phyloP scores from a whole-genome alignment of 2,888 invertebrate species.

The Hypercompe scribonia region DNA sequence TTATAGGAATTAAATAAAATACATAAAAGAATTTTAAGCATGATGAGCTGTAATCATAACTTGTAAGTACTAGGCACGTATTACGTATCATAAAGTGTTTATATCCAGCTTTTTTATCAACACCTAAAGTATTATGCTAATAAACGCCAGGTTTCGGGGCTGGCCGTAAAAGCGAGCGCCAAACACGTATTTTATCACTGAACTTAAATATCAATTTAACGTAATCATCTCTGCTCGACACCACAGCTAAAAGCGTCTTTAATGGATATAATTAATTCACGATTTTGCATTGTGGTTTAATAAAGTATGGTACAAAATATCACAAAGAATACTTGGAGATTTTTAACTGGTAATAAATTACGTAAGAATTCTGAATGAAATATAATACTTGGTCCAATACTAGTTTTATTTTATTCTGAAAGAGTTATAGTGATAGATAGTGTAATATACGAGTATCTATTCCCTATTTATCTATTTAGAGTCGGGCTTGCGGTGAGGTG shows the following conservation, averaged over 20 bases:
- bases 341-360: too few relatives aligned
- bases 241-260: background rate
- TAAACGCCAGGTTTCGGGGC: slow-evolving; percentile 32
- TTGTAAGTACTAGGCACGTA: background rate
- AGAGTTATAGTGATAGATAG: too few relatives aligned
- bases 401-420: too few relatives aligned
- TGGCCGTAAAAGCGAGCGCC: slow-evolving; percentile 36
- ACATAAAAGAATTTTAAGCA: background rate
- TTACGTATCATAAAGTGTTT: background rate
- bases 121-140: slow-evolving; percentile 30
- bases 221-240: slow-evolving; percentile 31
- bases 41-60: background rate
- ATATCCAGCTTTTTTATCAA: slow-evolving; percentile 1
- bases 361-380: too few relatives aligned
- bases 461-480: too few relatives aligned
- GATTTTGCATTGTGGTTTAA: background rate
- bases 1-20: too few relatives aligned
- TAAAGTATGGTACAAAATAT: background rate
- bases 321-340: too few relatives aligned
- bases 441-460: too few relatives aligned
- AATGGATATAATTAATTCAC: background rate
- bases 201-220: slow-evolving; percentile 54
- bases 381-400: too few relatives aligned
- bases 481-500: too few relatives aligned
- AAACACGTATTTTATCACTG: slow-evolving; percentile 31